Base-by-base conservation (phyloP, 2,888 invertebrate species). In the Pristionchus maxplancki region DNA sequence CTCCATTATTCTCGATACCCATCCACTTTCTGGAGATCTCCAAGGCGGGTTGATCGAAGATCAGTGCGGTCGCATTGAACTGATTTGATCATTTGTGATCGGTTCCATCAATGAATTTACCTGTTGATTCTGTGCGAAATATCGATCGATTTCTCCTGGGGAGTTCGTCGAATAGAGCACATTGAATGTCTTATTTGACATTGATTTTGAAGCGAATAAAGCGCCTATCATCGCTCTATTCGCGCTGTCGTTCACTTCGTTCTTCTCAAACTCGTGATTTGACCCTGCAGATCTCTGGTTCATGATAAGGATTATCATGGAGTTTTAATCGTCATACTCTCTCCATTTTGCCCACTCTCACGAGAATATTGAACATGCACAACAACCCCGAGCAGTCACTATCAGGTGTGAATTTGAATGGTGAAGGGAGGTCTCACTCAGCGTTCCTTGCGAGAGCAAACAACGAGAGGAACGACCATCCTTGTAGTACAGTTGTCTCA, bases 81-180 rank as follows among this genome's bases (percentile, higher is more conserved):
- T 85, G 5, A 58, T 20, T 24, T 64, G 3, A 6, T 58, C 8
- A n/a, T n/a, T n/a, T n/a, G n/a, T n/a, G n/a, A n/a, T n/a, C n/a
- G n/a, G n/a, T n/a, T n/a, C n/a, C n/a, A n/a, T n/a, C n/a, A n/a
- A n/a, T n/a, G n/a, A n/a, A n/a, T 48, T 4, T 2, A 85, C 85
- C 31, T 85, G 85, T 1, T 40, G 15, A 20, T 85, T 58, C 85
- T 40, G n/a, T 0, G 62, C 37, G n/a, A 85, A 53, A 64, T 85
- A 85, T 37, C 85, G 85, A 64, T 85, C 58, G 44, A 85, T 64
- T 48, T 85, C 85, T 6, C 64, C 64, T 2, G 85, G 85, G 1
- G n/a, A 4, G 20, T 64, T 64, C 28, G 85, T 85, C 11, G 28
- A n/a, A 17, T 64, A 64, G 4, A 85, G 64, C 17, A 85, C 44